These are phyloP conservation scores for Diceros bicornis DNA, from an alignment of 2,797 vertebrate species.

Conservation along the genomic window DNA sequence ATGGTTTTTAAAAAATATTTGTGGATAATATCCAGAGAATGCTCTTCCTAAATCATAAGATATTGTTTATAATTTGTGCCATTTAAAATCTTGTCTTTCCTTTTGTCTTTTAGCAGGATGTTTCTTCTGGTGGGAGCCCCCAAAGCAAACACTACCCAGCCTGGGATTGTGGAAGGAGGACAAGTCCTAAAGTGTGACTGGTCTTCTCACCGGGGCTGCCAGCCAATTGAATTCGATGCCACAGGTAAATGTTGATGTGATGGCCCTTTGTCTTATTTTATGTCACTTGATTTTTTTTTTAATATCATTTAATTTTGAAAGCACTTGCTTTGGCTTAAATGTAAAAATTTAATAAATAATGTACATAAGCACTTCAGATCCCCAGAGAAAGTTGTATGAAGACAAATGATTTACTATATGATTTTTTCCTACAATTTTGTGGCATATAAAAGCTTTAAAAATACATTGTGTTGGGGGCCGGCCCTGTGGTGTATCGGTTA, in stretches of 20 bases:
- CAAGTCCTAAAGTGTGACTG: slow-evolving; percentile 91
- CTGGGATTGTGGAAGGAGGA: slow-evolving; percentile 90
- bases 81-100: slow-evolving; percentile 7
- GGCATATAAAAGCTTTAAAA: slow-evolving; percentile 15
- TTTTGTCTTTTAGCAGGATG: slow-evolving; percentile 82
- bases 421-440: background rate
- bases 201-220: slow-evolving; percentile 88
- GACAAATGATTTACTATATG: background rate
- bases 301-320: background rate
- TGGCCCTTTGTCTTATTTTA: background rate
- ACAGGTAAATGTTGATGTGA: slow-evolving; percentile 84
- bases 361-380: background rate
- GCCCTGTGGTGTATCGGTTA: no score
- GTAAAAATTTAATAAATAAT: background rate
- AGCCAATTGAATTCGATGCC: slow-evolving; percentile 90
- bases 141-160: slow-evolving; percentile 92
- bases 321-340: slow-evolving; percentile 22
- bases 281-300: background rate
- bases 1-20: background rate
- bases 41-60: background rate
- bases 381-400: background rate
- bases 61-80: background rate
- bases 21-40: slow-evolving; percentile 23
- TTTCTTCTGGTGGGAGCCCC: slow-evolving; percentile 92
- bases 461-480: background rate